Evolutionary conservation across 2,113 vertebrate genomes (phyloP).

Genomic region (Panthera leo): DNA sequence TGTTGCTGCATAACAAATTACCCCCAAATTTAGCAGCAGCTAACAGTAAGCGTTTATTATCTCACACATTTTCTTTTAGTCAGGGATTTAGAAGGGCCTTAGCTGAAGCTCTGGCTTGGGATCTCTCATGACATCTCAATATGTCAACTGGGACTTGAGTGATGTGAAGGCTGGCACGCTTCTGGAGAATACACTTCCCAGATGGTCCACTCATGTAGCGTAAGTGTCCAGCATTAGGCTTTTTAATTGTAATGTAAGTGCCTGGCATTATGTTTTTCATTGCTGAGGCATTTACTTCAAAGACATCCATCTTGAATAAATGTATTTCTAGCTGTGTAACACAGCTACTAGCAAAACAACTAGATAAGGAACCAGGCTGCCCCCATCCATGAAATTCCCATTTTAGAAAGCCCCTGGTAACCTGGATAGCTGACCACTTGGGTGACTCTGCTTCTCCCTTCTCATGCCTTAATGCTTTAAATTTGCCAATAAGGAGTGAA

Average conservation of each 20-base stretch:
- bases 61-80: background rate
- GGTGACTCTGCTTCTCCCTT: background rate
- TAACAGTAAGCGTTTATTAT: background rate
- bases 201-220: background rate
- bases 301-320: background rate
- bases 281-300: background rate
- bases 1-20: background rate
- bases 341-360: background rate
- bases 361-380: background rate
- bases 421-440: background rate
- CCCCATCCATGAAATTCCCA: background rate
- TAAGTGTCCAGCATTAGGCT: background rate
- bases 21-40: background rate
- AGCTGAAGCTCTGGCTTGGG: background rate
- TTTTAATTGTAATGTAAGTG: background rate
- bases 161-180: background rate
- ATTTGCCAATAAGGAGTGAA: background rate
- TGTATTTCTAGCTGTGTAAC: background rate
- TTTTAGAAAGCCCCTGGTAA: background rate
- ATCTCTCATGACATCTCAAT: background rate
- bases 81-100: background rate
- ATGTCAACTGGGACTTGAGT: background rate
- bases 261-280: background rate
- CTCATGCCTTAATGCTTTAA: background rate
- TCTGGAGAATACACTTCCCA: background rate